Percentiles rank a stretch among this genome's conserved stretches.
Evolutionary conservation across 2,888 invertebrate genomes (phyloP).

Genomic region (Dryadula phaetusa): DNA sequence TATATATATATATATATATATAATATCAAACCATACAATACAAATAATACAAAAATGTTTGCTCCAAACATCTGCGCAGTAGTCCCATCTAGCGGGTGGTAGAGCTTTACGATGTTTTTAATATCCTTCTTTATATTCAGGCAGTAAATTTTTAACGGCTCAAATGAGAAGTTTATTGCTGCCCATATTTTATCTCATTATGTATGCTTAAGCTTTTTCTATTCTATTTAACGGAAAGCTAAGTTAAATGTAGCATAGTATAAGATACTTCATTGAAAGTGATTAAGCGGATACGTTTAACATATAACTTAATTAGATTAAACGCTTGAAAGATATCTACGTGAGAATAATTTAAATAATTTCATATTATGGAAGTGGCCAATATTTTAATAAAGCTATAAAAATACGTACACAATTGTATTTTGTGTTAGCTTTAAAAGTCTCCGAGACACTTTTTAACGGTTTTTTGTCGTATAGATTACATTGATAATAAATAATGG

Average conservation of each 20-base stretch:
- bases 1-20: no score
- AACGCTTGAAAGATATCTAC: neutral
- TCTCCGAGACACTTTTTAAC: no score
- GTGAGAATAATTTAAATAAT: no score
- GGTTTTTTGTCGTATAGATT: no score
- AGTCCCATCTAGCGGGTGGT: constrained; percentile 58
- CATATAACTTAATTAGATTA: neutral
- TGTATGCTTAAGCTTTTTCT: constrained; percentile 49
- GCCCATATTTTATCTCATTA: constrained; percentile 70
- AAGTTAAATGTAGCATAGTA: constrained; percentile 29
- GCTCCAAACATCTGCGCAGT: constrained; percentile 43
- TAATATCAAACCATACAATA: no score
- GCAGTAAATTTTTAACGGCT: constrained; percentile 67
- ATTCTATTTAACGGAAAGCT: constrained; percentile 52
- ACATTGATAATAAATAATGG: no score
- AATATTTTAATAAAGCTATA: no score
- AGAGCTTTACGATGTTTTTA: constrained; percentile 67
- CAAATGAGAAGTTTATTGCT: constrained; percentile 66
- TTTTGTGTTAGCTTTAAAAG: no score
- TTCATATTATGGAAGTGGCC: neutral
- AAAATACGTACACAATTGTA: no score
- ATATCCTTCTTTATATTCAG: constrained; percentile 61
- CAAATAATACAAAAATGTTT: neutral
- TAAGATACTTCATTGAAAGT: neutral
- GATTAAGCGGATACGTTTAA: neutral